phyloP scores from a whole-genome alignment of 1,140 invertebrate genomes.

The Drosophila hydei region DNA sequence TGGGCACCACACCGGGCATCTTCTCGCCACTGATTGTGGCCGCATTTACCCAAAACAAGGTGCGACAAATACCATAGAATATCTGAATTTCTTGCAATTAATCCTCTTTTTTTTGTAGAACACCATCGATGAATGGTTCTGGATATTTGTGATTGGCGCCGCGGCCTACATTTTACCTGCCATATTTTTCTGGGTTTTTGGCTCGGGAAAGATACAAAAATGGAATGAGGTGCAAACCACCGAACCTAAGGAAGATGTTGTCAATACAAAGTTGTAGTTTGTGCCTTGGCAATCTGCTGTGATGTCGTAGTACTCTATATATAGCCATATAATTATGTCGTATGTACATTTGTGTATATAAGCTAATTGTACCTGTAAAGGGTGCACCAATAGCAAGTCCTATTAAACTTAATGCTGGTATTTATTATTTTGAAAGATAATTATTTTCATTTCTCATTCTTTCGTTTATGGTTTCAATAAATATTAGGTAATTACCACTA shows the following conservation, averaged over 20 bases:
- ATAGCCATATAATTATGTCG: constrained; percentile 46
- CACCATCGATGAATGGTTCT: constrained; percentile 90
- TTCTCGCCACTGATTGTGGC: constrained; percentile 89
- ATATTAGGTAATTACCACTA: constrained; percentile 1
- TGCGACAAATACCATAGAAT: constrained; percentile 73
- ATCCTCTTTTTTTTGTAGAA: constrained; percentile 85
- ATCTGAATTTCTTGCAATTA: neutral
- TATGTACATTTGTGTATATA: constrained; percentile 47
- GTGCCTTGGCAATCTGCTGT: constrained; percentile 52
- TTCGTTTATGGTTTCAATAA: constrained; percentile 5
- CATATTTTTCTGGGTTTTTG: constrained; percentile 88
- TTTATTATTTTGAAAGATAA: constrained; percentile 59
- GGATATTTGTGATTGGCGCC: constrained; percentile 90
- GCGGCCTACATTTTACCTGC: constrained; percentile 89
- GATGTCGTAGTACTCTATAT: constrained; percentile 63
- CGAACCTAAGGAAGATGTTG: constrained; percentile 66
- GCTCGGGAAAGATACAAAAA: constrained; percentile 87
- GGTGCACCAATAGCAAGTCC: constrained; percentile 43
- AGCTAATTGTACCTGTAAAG: constrained; percentile 9
- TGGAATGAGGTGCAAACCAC: constrained; percentile 86
- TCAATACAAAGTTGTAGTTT: constrained; percentile 82
- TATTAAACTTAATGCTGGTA: constrained; percentile 74
- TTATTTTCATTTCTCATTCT: constrained; percentile 9
- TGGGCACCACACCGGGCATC: constrained; percentile 90
- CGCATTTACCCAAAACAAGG: constrained; percentile 87